Conservation (phyloP, 2,113 vertebrate species). For the Oncorhynchus gorbuscha region DNA sequence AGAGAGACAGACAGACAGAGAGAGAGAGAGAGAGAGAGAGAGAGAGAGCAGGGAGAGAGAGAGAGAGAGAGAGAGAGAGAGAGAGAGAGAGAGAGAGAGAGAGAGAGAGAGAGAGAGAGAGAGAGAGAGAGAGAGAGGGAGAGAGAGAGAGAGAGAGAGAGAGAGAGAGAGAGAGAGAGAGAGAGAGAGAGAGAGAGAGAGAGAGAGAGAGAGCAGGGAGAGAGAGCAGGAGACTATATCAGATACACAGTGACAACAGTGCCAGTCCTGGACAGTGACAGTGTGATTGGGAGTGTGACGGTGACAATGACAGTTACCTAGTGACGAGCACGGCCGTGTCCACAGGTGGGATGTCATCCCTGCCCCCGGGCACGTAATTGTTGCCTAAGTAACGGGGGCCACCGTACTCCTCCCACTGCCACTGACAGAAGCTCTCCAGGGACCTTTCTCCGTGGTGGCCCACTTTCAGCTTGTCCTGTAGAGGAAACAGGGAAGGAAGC, state of each 20-base stretch:
- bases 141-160: too few species aligned
- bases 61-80: too few species aligned
- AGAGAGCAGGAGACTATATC: too few species aligned
- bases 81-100: too few species aligned
- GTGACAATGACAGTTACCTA: constrained; percentile 73
- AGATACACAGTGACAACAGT: not conserved
- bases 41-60: too few species aligned
- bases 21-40: too few species aligned
- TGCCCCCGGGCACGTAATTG: constrained; percentile 87
- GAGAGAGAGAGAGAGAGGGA: too few species aligned
- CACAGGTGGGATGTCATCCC: constrained; percentile 83
- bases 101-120: too few species aligned
- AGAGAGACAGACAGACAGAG: too few species aligned
- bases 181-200: too few species aligned
- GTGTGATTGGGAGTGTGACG: not conserved
- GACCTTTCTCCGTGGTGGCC: constrained; percentile 92
- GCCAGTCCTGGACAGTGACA: not conserved
- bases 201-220: too few species aligned
- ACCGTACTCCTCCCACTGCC: constrained; percentile 93
- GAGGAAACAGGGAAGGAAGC: not conserved
- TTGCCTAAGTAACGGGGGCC: constrained; percentile 84
- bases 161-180: too few species aligned
- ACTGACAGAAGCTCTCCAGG: constrained; percentile 95
- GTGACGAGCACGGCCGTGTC: constrained; percentile 94
- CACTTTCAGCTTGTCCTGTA: constrained; percentile 85